Base-by-base conservation (phyloP, 2,797 vertebrate genomes). In the Siniperca scherzeri region DNA sequence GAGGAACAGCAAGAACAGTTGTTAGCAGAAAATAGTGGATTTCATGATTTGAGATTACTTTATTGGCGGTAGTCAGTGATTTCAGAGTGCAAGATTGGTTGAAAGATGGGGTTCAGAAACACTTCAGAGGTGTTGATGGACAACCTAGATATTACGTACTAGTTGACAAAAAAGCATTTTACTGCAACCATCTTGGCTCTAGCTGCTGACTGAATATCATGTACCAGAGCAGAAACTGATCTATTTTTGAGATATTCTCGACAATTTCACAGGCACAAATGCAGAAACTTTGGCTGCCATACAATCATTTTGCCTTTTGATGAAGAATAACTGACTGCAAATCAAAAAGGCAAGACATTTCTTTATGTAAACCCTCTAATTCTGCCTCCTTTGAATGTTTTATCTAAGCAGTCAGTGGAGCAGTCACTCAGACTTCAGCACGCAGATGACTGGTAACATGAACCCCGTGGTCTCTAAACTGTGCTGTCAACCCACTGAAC, bases 401-500 rank as follows among this genome's bases (percentile, higher is more conserved):
- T 60, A 65, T 62, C 36, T 17, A n/a, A 65, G 70, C 72, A 62
- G 33, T 52, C 70, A 56, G 56, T 36, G 68, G 3, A 82, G 36
- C 22, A 22, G 55, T 74, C 67, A 55, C 38, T 74, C 22, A 40
- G 46, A 53, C 81, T 80, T 77, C n/a, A 80, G 66, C 40, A 65
- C 42, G 36, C 56, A 81, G 70, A 80, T 71, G 56, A 89, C 77
- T 78, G 67, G 94, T 93, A 95, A 95, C 84, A 79, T 75, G 87
- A 95, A 85, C 83, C 87, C 75, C 0, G 19, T 44, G 73, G 86
- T 92, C 89, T 94, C 85, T 92, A 91, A 95, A 93, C 88, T 91
- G 89, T 87, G 86, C 93, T 93, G 94, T 95, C 93, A 90, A 90
- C 91, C 78, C 48, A 74, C 84, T 81, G 88, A 92, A 90, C 85